phyloP scores from a whole-genome alignment of 2,888 invertebrate species.

The Clanis bilineata region DNA sequence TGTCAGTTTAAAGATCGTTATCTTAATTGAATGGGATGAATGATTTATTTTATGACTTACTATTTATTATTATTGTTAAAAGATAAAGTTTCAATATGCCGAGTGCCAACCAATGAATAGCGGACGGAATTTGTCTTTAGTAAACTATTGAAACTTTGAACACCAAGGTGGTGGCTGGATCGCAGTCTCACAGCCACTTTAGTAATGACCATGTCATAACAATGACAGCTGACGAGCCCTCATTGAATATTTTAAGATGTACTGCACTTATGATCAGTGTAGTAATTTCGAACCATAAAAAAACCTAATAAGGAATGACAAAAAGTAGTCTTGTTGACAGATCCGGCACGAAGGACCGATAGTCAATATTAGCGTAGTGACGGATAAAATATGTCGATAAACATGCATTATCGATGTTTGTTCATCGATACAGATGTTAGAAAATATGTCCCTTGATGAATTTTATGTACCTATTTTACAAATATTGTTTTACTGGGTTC shows the following conservation, averaged over 20 bases:
- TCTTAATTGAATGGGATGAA: conserved; percentile 26
- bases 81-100: conserved; percentile 1
- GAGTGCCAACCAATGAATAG: neutral
- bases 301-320: conserved; percentile 5
- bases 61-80: conserved; percentile 12
- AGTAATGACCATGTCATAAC: neutral
- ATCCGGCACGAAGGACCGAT: conserved; percentile 17
- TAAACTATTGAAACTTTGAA: neutral
- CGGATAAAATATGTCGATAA: conserved; percentile 18
- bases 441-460: neutral
- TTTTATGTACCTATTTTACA: neutral
- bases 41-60: conserved; percentile 19
- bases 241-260: neutral
- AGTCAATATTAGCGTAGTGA: conserved; percentile 18
- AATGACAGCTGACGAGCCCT: neutral
- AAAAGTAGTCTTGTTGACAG: conserved; percentile 16
- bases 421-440: conserved; percentile 9
- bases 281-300: conserved; percentile 8
- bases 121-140: neutral
- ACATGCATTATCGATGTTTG: conserved; percentile 12
- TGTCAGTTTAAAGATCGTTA: conserved; percentile 19
- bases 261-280: conserved; percentile 7
- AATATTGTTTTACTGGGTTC: neutral
- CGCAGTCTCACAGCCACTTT: neutral
- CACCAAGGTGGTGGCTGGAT: neutral